Percentiles rank a stretch among this genome's conserved stretches.
phyloP scores from a whole-genome alignment of 2,113 vertebrate genomes.

The Rhineura floridana region DNA sequence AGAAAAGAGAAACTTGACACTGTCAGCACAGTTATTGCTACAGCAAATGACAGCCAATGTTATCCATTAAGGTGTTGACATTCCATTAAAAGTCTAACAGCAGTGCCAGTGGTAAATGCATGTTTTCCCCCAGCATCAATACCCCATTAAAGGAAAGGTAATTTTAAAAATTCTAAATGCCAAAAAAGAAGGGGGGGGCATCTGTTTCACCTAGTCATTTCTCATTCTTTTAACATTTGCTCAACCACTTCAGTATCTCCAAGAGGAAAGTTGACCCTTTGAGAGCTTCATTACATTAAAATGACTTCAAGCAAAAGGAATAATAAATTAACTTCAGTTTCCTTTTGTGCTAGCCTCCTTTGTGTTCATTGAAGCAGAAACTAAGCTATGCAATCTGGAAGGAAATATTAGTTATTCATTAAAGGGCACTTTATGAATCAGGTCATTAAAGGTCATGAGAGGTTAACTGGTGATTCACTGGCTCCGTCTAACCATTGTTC shows the following conservation, averaged over 20 bases:
- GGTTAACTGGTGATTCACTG: neutral
- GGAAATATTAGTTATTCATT: conserved; percentile 9
- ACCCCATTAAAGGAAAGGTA: neutral
- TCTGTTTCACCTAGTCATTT: neutral
- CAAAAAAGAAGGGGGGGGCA: too few relatives aligned
- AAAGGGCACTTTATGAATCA: neutral
- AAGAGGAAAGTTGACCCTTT: conserved; percentile 8
- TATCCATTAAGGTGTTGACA: neutral
- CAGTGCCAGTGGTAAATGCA: neutral
- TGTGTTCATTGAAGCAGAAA: neutral
- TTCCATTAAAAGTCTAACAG: neutral
- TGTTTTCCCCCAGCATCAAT: neutral
- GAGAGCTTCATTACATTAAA: neutral
- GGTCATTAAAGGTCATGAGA: neutral
- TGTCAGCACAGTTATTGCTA: neutral
- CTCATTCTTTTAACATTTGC: neutral
- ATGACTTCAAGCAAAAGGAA: conserved; percentile 5
- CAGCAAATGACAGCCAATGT: neutral
- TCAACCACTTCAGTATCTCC: neutral
- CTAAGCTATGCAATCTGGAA: neutral
- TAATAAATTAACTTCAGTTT: neutral
- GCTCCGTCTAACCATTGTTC: neutral
- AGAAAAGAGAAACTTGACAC: conserved; percentile 7
- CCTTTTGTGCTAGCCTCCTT: neutral
- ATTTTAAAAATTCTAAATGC: conserved; percentile 7